Evolutionary conservation across 2,113 vertebrate species (phyloP), one percentile per base, ranked within the genome.

Genomic region (Propithecus coquereli): DNA sequence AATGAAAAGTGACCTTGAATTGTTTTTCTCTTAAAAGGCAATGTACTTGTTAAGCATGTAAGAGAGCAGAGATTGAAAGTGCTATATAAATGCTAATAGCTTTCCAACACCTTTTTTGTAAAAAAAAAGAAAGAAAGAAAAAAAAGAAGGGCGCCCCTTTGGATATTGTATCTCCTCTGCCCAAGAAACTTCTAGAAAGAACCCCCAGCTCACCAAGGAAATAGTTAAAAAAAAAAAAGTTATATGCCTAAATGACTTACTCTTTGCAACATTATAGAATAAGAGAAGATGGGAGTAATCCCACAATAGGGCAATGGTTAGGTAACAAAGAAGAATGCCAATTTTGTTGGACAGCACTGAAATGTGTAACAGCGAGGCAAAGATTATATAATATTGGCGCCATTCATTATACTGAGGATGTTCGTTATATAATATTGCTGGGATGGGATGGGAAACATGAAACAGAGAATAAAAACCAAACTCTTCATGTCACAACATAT

Each of bases 101-200:
- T 94, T 90, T 91, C 50, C 79, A 85, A 54, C 43, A 61, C 40
- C 34, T 63, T 88, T 52, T 83, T 27, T 27, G 10, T 8, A 43
- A 25, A 73, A 12, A 14, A 14, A 71, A 2, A 71, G 12, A 37
- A 2, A 71, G 40, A 10, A 23, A 20, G 22, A 71, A 22, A 23
- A 74, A 71, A 20, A 82, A 9, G 73, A 85, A 91, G 22, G 27
- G n/a, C 85, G 40, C 13, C 40, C 40, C 40, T 66, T 83, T 63
- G 40, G 59, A 73, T 85, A 83, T 37, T 61, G 23, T 59, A 66
- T 16, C 23, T 57, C 23, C 13, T 68, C 23, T 90, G 47, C 66
- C 9, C 30, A 68, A 94, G 54, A 94, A 71, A 82, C 23, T 74
- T 95, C 20, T 50, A 96, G 59, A 77, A 83, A 89, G 59, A 85